phyloP scores from a whole-genome alignment of 2,888 invertebrate species.

The Eretmocerus hayati region DNA sequence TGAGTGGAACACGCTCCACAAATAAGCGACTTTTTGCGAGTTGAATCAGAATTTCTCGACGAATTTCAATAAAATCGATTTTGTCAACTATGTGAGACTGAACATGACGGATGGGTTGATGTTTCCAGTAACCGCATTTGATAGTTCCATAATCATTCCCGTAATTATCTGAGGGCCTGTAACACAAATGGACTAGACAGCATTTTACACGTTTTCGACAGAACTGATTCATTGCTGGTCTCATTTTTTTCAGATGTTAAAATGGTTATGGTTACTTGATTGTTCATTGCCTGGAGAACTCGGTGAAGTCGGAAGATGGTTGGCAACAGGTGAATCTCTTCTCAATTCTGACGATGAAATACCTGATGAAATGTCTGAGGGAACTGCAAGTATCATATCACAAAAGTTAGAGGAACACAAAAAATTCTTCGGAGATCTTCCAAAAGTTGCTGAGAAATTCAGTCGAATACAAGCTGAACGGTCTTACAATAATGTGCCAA shows the following conservation, averaged over 20 bases:
- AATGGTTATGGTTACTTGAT: constrained; percentile 88
- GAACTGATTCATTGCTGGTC: too few relatives aligned
- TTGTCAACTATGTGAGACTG: too few relatives aligned
- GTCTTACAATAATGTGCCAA: constrained; percentile 63
- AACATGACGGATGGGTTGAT: too few relatives aligned
- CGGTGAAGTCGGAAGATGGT: constrained; percentile 81
- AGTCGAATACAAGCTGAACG: constrained; percentile 64
- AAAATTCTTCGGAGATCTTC: constrained; percentile 79
- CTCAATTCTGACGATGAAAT: constrained; percentile 71
- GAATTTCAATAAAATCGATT: too few relatives aligned
- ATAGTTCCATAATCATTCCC: too few relatives aligned
- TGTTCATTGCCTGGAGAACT: constrained; percentile 79
- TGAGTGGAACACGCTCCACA: too few relatives aligned
- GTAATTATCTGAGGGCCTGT: too few relatives aligned
- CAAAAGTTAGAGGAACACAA: constrained; percentile 85
- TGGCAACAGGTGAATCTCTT: constrained; percentile 78
- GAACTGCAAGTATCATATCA: constrained; percentile 80
- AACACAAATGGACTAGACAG: too few relatives aligned
- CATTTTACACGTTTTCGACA: too few relatives aligned
- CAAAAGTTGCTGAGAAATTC: constrained; percentile 71
- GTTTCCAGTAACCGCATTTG: too few relatives aligned
- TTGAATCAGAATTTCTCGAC: too few relatives aligned
- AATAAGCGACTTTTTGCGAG: too few relatives aligned
- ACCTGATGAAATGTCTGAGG: constrained; percentile 78
- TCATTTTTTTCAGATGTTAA: constrained; percentile 57